phyloP scores from a whole-genome alignment of 2,113 vertebrate genomes.

The Ranitomeya imitator region DNA sequence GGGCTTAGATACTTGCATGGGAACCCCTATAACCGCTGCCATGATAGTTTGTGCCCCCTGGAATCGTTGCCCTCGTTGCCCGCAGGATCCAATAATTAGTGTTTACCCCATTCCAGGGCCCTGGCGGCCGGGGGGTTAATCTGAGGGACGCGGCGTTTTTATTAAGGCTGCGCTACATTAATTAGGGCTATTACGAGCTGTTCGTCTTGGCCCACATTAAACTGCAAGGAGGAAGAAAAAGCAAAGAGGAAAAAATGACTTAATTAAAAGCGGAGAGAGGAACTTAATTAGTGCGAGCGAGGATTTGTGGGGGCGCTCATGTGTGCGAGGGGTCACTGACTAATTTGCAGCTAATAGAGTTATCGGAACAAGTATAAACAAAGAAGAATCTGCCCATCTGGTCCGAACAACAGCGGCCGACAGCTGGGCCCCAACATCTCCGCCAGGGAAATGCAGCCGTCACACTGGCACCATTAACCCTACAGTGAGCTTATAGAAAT shows the following conservation, averaged over 20 bases:
- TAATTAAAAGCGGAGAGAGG: slow-evolving; percentile 62
- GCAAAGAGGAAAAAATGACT: slow-evolving; percentile 59
- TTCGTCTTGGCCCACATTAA: slow-evolving; percentile 15
- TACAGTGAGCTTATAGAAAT: too few species aligned
- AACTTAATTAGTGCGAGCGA: slow-evolving; percentile 57
- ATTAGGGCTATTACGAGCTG: slow-evolving; percentile 31
- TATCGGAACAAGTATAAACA: slow-evolving; percentile 56
- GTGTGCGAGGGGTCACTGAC: slow-evolving; percentile 35
- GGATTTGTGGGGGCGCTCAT: slow-evolving; percentile 56
- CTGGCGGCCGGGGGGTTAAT: background rate
- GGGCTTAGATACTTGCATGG: too few species aligned
- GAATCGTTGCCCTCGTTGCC: too few species aligned
- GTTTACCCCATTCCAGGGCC: too few species aligned
- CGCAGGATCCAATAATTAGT: too few species aligned
- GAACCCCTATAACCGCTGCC: too few species aligned
- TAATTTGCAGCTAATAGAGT: slow-evolving; percentile 60
- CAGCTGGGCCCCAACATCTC: background rate
- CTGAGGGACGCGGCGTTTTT: background rate
- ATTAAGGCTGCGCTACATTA: slow-evolving; percentile 19
- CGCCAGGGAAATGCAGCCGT: too few species aligned
- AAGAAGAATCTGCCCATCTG: slow-evolving; percentile 47
- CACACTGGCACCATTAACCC: too few species aligned
- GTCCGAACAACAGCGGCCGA: slow-evolving; percentile 26
- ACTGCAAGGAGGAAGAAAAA: slow-evolving; percentile 26
- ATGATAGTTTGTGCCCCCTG: too few species aligned